These are phyloP conservation scores for Spermophilus dauricus DNA, from an alignment of 2,113 vertebrate genomes.

Conservation along the genomic window DNA sequence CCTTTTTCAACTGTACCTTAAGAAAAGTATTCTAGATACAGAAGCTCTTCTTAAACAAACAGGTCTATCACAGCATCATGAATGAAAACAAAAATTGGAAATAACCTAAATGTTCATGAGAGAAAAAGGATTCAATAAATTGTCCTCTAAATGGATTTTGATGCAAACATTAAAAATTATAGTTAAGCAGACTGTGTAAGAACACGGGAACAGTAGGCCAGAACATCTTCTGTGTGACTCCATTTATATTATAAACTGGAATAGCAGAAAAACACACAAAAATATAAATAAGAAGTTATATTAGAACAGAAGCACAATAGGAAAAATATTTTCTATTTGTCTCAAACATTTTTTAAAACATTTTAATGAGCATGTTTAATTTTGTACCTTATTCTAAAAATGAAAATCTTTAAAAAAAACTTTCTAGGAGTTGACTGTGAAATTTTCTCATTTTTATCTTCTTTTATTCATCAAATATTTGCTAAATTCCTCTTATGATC, in stretches of 20 bases:
- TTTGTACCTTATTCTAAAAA: slow-evolving; percentile 39
- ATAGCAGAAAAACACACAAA: not conserved
- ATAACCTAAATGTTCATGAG: not conserved
- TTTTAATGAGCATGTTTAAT: not conserved
- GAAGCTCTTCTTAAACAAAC: not conserved
- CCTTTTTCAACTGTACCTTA: not conserved
- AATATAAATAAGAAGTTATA: not conserved
- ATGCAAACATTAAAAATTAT: not conserved
- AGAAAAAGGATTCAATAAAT: not conserved
- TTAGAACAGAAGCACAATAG: not conserved
- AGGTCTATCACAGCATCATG: not conserved
- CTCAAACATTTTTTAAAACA: not conserved
- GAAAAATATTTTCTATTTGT: not conserved
- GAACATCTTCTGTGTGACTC: not conserved
- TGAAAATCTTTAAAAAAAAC: not conserved
- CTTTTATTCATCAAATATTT: not conserved
- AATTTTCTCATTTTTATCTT: not conserved
- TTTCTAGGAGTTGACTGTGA: not conserved
- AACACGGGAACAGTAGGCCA: not conserved
- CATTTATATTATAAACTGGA: not conserved
- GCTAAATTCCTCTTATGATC: not conserved
- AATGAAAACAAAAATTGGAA: slow-evolving; percentile 16
- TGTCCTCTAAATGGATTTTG: not conserved
- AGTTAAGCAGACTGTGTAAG: not conserved
- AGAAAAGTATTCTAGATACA: slow-evolving; percentile 23